Percentiles rank a stretch among this genome's conserved stretches.
Conservation (phyloP, 2,797 vertebrate genomes). For the Moxostoma hubbsi region DNA sequence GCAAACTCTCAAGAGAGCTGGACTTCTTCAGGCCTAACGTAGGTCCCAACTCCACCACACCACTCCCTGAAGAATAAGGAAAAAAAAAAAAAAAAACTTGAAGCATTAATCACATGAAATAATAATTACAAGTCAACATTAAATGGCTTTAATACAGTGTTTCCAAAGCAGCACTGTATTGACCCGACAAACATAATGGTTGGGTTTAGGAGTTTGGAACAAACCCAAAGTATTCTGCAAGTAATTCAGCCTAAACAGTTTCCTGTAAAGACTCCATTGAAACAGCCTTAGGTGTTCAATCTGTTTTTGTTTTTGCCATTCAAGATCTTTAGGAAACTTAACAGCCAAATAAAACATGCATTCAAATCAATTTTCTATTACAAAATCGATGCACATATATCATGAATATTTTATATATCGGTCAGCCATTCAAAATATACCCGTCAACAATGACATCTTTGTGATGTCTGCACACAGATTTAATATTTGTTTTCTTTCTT, state of each 20-base stretch:
- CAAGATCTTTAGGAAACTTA: neutral
- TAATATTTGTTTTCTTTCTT: too few species aligned
- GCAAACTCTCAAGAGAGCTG: slow-evolving; percentile 94
- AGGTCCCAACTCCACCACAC: slow-evolving; percentile 85
- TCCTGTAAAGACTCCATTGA: neutral
- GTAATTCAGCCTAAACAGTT: neutral
- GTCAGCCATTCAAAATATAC: too few species aligned
- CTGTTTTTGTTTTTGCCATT: neutral
- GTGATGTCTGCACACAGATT: too few species aligned
- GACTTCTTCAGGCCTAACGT: slow-evolving; percentile 95
- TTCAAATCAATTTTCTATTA: too few species aligned
- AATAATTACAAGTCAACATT: neutral
- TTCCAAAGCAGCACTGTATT: neutral
- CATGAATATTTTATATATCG: too few species aligned
- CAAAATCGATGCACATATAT: too few species aligned
- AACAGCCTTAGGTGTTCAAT: neutral
- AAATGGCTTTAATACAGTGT: neutral
- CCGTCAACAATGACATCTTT: too few species aligned
- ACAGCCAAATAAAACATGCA: too few species aligned
- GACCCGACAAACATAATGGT: too few species aligned
- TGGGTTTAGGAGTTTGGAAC: too few species aligned
- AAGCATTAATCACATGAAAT: slow-evolving; percentile 1
- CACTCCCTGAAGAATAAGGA: slow-evolving; percentile 10
- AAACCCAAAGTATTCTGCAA: neutral
- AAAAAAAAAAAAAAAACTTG: neutral